Evolutionary conservation across 2,113 vertebrate genomes (phyloP).

Genomic region (Pedionomus torquatus): DNA sequence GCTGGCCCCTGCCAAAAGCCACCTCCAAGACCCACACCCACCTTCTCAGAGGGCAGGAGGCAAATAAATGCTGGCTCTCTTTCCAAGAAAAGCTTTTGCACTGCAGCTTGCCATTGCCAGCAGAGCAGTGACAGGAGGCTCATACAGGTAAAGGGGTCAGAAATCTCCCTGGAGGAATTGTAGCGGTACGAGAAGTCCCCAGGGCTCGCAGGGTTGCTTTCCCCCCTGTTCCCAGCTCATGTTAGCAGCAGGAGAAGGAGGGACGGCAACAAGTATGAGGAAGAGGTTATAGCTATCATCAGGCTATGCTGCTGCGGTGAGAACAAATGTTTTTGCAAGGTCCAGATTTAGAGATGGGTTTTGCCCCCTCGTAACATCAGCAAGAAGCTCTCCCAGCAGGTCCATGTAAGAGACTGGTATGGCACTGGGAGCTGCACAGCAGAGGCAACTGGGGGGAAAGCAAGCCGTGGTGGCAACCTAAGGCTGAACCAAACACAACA

Average conservation of each 20-base stretch:
- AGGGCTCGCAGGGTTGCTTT: background rate
- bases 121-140: background rate
- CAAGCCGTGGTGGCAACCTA: background rate
- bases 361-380: rapidly evolving
- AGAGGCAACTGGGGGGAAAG: rapidly evolving
- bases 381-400: background rate
- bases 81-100: background rate
- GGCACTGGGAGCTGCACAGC: background rate
- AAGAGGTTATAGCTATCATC: rapidly evolving
- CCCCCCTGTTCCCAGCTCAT: rapidly evolving
- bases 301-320: rapidly evolving
- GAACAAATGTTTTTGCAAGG: rapidly evolving
- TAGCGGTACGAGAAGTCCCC: rapidly evolving
- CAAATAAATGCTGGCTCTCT: too few relatives aligned
- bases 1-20: background rate
- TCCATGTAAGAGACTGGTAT: rapidly evolving
- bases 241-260: rapidly evolving
- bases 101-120: background rate
- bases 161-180: background rate
- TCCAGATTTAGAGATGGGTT: background rate
- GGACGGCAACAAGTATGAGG: rapidly evolving
- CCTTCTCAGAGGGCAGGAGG: too few relatives aligned
- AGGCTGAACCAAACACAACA: background rate
- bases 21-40: rapidly evolving
- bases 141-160: background rate